These are phyloP conservation scores for Siniperca knerii DNA, from an alignment of 2,113 vertebrate species.

Conservation along the genomic window DNA sequence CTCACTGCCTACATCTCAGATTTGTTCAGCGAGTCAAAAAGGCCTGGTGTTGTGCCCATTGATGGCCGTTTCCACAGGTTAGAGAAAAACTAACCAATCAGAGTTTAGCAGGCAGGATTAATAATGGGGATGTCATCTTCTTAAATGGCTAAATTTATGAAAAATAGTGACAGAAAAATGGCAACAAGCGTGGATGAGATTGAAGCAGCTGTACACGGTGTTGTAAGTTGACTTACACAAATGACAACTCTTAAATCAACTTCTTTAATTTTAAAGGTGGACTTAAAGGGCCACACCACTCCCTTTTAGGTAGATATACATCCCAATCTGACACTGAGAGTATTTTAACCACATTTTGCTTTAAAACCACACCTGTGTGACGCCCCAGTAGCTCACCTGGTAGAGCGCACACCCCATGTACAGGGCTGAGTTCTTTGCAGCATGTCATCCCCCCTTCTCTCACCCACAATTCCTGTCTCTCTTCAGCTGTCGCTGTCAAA, in stretches of 20 bases:
- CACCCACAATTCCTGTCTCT: too few species aligned
- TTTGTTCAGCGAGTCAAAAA: background rate
- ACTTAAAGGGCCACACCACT: background rate
- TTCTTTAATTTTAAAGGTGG: background rate
- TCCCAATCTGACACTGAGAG: conserved; percentile 7
- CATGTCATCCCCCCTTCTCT: too few species aligned
- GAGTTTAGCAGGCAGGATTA: background rate
- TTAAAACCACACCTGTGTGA: conserved; percentile 6
- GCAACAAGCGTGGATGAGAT: background rate
- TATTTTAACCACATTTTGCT: conserved; percentile 29
- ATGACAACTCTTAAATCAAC: background rate
- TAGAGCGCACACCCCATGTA: too few species aligned
- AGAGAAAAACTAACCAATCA: background rate
- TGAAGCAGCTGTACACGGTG: background rate
- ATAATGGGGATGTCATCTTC: background rate
- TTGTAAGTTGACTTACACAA: too few species aligned
- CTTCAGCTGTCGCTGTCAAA: too few species aligned
- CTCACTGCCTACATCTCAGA: conserved; percentile 13
- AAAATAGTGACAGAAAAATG: background rate
- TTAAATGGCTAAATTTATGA: background rate
- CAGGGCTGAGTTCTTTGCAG: too few species aligned
- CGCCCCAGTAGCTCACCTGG: too few species aligned
- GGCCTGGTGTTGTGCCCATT: background rate
- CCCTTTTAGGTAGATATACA: conserved; percentile 39
- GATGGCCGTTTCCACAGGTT: background rate